Base-by-base conservation (phyloP, 2,797 vertebrate species). In the Danio albolineatus region DNA sequence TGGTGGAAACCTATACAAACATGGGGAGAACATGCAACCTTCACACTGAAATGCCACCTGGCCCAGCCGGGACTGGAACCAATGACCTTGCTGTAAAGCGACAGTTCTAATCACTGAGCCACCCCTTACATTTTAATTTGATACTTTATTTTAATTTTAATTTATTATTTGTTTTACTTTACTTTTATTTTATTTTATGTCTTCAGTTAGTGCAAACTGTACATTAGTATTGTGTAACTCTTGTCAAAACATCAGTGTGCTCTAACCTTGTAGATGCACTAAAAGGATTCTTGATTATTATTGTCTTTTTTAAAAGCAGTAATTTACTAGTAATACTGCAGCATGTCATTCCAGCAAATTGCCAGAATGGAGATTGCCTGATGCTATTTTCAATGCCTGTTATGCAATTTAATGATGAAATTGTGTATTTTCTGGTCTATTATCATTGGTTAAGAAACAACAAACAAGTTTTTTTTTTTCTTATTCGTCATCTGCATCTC, bases 401-500 rank as follows among this genome's bases (percentile, higher is more conserved):
- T 67, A 28, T 66, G 13, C 49, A 4, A 67, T 49, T 36, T n/a
- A 6, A 67, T 67, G 8, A 16, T 36, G 21, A 39, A 5, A 7
- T 6, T 8, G 16, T 5, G 54, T n/a, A 12, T 17, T 70, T 54
- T 53, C 38, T 62, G 16, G 16, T 62, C 39, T 54, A 54, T 54
- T 38, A 54, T 54, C 41, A 16, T 10, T 6, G 48, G 36, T 70
- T 53, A 39, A 69, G 0, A 51, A 53, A 9, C 12, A 6, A 17
- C 48, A 53, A 12, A 53, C 7, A 38, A 10, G 53, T 54, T 53
- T 41, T 54, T 48, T 2, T 67, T 19, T 28, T 28, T 46, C 36
- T 70, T n/a, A 70, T 41, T 54, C 67, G 41, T 70, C 36, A 17
- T 49, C 17, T 48, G 36, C n/a, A 70, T 54, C 54, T 70, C 67